Evolutionary conservation across 1,140 invertebrate species (phyloP).

Genomic region (Drosophila ambigua): DNA sequence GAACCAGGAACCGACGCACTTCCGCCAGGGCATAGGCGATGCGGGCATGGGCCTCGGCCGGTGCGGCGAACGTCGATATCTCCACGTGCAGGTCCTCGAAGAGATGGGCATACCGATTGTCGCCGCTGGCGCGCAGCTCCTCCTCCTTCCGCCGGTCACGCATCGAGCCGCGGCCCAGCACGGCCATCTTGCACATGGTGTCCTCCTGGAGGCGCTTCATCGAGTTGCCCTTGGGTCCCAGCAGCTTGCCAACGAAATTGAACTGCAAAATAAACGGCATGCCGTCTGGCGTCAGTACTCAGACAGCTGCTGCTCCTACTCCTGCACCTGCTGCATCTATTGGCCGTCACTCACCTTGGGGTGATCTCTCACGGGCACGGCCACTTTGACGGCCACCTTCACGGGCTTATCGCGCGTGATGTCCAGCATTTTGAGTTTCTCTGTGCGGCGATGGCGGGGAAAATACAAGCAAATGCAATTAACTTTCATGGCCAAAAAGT

Average conservation of each 20-base stretch:
- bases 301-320: not conserved
- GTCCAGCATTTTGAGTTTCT: slow-evolving; percentile 88
- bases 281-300: not conserved
- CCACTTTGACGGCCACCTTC: slow-evolving; percentile 91
- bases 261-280: slow-evolving; percentile 86
- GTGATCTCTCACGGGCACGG: slow-evolving; percentile 92
- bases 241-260: slow-evolving; percentile 96
- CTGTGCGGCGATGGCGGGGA: slow-evolving; percentile 32
- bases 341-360: slow-evolving; percentile 87
- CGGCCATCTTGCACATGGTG: slow-evolving; percentile 96
- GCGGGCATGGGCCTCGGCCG: slow-evolving; percentile 94
- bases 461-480: slow-evolving; percentile 33
- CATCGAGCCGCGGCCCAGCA: slow-evolving; percentile 95
- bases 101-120: slow-evolving; percentile 95
- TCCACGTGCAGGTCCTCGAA: slow-evolving; percentile 95
- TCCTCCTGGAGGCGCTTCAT: slow-evolving; percentile 95
- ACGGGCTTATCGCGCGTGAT: slow-evolving; percentile 93
- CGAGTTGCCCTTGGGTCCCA: slow-evolving; percentile 96
- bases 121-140: slow-evolving; percentile 91
- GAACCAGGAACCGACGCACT: slow-evolving; percentile 90
- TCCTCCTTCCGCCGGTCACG: slow-evolving; percentile 96
- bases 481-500: slow-evolving; percentile 32
- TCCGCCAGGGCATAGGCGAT: slow-evolving; percentile 93
- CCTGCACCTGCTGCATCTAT: not conserved
- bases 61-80: slow-evolving; percentile 93